A percentile compares a stretch with the other conserved stretches of the same genome.
Evolutionary conservation across 2,113 vertebrate genomes (phyloP).

Genomic region (Acanthochromis polyacanthus): DNA sequence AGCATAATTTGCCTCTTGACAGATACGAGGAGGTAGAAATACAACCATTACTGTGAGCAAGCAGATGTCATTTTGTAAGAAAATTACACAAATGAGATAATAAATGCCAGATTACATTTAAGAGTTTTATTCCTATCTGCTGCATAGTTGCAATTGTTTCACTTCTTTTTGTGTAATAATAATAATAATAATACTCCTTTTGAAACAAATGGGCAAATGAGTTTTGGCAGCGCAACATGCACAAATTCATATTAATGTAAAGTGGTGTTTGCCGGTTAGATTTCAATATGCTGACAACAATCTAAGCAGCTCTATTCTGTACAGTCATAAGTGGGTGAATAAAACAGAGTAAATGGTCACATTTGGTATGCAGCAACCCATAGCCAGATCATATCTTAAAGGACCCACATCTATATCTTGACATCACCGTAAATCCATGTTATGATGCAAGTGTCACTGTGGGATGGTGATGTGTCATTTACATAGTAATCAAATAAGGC

Average conservation of each 20-base stretch:
- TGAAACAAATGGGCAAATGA: conserved; percentile 12
- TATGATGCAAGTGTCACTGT: not conserved
- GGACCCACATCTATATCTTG: too few species aligned
- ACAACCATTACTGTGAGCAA: not conserved
- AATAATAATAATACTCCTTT: conserved; percentile 2
- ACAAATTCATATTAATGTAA: not conserved
- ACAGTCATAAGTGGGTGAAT: not conserved
- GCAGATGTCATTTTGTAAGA: conserved; percentile 24
- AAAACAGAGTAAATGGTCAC: not conserved
- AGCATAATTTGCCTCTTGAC: not conserved
- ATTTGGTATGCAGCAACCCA: not conserved
- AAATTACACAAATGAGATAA: conserved; percentile 6
- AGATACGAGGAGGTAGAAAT: not conserved
- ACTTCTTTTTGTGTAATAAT: not conserved
- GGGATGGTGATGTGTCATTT: not conserved
- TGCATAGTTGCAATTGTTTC: conserved; percentile 12
- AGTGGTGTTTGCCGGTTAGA: not conserved
- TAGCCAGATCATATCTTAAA: not conserved
- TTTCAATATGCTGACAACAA: not conserved
- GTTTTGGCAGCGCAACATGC: conserved; percentile 14
- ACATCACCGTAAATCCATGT: not conserved
- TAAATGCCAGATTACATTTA: conserved; percentile 26
- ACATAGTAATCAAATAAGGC: not conserved
- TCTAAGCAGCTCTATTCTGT: too few species aligned
- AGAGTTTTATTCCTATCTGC: conserved; percentile 18